These are phyloP conservation scores for Horisme vitalbata DNA, from an alignment of 2,888 invertebrate genomes.

Conservation along the genomic window DNA sequence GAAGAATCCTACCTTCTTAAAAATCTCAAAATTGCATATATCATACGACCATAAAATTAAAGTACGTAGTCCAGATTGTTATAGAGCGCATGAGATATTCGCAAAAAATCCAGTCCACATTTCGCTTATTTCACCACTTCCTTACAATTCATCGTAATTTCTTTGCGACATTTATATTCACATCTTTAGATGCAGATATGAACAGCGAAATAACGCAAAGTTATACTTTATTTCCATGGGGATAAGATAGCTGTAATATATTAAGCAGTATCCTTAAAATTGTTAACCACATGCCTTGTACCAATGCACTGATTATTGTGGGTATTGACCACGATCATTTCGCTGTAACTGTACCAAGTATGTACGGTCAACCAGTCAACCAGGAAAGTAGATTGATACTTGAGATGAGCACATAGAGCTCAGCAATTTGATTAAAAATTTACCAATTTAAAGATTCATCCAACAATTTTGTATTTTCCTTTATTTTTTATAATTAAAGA, in stretches of 20 bases:
- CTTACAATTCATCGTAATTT: conserved; percentile 50
- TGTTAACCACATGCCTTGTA: conserved; percentile 39
- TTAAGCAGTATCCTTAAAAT: conserved; percentile 19
- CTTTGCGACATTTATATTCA: conserved; percentile 44
- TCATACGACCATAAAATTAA: neutral
- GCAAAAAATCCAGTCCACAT: neutral
- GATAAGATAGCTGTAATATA: conserved; percentile 10
- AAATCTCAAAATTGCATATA: neutral
- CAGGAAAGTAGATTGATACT: no score
- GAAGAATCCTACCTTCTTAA: no score
- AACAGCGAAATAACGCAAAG: conserved; percentile 9
- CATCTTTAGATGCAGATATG: conserved; percentile 30
- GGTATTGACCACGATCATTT: conserved; percentile 19
- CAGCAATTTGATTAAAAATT: no score
- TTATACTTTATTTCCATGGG: conserved; percentile 7
- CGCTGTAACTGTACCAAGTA: neutral
- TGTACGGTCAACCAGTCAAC: no score
- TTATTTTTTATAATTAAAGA: no score
- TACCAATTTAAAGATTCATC: no score
- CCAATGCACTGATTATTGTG: conserved; percentile 51
- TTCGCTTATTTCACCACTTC: conserved; percentile 36
- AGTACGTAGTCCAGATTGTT: conserved; percentile 1
- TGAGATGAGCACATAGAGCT: no score
- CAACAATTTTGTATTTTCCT: no score
- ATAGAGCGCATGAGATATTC: neutral